Evolutionary conservation across 2,888 invertebrate species (phyloP), one percentile per base, ranked within the genome.

Genomic region (Aphidoletes aphidimyza): DNA sequence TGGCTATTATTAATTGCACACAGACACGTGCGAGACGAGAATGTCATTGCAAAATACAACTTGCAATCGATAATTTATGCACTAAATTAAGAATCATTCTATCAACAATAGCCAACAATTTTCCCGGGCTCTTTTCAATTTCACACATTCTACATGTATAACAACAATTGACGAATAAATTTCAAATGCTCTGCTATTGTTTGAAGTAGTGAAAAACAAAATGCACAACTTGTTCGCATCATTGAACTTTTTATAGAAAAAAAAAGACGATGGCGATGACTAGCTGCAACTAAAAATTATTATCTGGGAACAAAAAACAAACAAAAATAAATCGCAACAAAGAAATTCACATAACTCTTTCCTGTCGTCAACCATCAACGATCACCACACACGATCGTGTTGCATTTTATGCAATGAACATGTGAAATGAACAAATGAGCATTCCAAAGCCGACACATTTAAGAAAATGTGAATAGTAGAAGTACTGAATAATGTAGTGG

Each of bases 401-500:
- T 54, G n/a, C 9, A n/a, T 54, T 54, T n/a, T 47, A 17, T 54
- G 6, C 22, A 2, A 54, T 22, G 22, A 54, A 54, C n/a, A 22
- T n/a, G 54, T n/a, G 14, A 54, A 54, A 8, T 54, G 54, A 54
- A 22, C 6, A 42, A 42, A 42, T 42, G 14, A 9, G 42, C n/a
- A 69, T 30, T 26, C 14, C 17, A 14, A 54, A 22, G 6, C 30
- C 9, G n/a, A 69, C 1, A 69, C 47, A 54, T 54, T 54, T 22
- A 2, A 54, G 3, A 54, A 54, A 54, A 22, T 17, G 54, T 22
- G 5, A n/a, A 6, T 3, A 17, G 22, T 3, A 69, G 2, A 69
- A 69, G 30, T 69, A 69, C 26, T 69, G 26, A 69, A 69, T 34
- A 69, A 69, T 30, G 69, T 30, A 26, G 69, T 69, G 69, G 69